phyloP scores from a whole-genome alignment of 2,888 invertebrate genomes.

The Hoplodrina ambigua region DNA sequence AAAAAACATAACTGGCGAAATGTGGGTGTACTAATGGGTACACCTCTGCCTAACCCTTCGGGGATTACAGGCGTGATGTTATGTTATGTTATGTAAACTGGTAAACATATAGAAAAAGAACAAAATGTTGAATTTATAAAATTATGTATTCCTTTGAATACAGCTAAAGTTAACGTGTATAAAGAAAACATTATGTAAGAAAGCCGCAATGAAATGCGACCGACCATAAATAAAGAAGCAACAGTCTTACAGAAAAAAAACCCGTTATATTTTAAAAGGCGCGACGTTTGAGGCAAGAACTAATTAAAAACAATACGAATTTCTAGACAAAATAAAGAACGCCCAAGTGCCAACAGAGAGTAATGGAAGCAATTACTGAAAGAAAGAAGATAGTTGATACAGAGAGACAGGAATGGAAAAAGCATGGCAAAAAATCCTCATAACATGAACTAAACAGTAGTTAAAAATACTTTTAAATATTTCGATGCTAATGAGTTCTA shows the following conservation, averaged over 20 bases:
- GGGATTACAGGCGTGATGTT: no score
- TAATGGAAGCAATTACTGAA: conserved; percentile 56
- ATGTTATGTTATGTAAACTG: not conserved
- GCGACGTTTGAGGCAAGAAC: conserved; percentile 23
- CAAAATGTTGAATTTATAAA: not conserved
- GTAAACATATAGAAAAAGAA: not conserved
- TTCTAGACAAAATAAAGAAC: conserved; percentile 43
- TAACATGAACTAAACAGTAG: not conserved
- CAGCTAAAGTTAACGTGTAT: not conserved
- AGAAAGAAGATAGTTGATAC: conserved; percentile 18
- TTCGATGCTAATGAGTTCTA: not conserved
- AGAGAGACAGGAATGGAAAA: conserved; percentile 12
- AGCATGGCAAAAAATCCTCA: not conserved
- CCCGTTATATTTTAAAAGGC: conserved; percentile 31
- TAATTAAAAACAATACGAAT: conserved; percentile 58
- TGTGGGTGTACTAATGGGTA: no score
- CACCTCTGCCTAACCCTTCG: no score
- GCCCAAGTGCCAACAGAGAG: conserved; percentile 39
- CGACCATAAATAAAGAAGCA: conserved; percentile 32
- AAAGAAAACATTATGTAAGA: conserved; percentile 15
- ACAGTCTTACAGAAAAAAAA: conserved; percentile 4
- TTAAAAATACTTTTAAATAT: not conserved
- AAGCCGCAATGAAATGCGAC: conserved; percentile 15
- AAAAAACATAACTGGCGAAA: no score
- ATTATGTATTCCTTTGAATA: not conserved